Base-by-base conservation (phyloP, 1,140 invertebrate species). In the Brachionus plicatilis region DNA sequence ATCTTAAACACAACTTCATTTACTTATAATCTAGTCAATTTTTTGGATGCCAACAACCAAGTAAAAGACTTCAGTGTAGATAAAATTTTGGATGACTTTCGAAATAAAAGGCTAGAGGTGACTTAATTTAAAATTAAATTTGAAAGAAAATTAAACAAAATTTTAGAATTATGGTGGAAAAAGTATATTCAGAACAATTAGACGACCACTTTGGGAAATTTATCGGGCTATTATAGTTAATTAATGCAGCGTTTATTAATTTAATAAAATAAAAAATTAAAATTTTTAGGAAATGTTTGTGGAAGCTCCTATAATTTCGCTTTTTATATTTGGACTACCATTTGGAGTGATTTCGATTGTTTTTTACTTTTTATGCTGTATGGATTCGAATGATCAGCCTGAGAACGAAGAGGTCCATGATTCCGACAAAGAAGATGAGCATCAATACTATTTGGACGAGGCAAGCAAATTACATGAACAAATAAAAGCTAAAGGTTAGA, bases 191-290 rank as follows among this genome's bases (percentile, higher is more conserved):
- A 72, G 43, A 50, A 45, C 9, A 20, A 50, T 83, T 3, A 17
- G 60, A 33, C 14, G 82, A 37, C 82, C 82, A 53, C 47, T 83
- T 27, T 83, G 82, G 82, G 82, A 83, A 83, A 37, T 83, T 4
- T 83, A 83, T 41, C 29, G 82, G 20, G 60, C 65, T n/a, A 56
- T 83, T 29, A 47, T 83, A 0, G 80, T 75, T 4, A 33, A 33
- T 33, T 33, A 33, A 5, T 33, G 3, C 29, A 33, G 29, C 29
- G 3, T 33, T 1, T 3, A 33, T 33, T 33, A 33, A 24, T 24
- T 24, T 24, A 33, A 33, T 68, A 12, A 17, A 14, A 45, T 6
- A 6, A 12, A 75, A 20, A 43, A 75, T 20, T 24, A 12, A n/a
- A 29, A 27, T 11, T 43, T 43, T 17, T 45, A 75, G 43, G 72